A percentile compares a stretch with the other conserved stretches of the same genome.
Conservation (phyloP, 2,888 invertebrate genomes). For the Lasioglossum lativentre region DNA sequence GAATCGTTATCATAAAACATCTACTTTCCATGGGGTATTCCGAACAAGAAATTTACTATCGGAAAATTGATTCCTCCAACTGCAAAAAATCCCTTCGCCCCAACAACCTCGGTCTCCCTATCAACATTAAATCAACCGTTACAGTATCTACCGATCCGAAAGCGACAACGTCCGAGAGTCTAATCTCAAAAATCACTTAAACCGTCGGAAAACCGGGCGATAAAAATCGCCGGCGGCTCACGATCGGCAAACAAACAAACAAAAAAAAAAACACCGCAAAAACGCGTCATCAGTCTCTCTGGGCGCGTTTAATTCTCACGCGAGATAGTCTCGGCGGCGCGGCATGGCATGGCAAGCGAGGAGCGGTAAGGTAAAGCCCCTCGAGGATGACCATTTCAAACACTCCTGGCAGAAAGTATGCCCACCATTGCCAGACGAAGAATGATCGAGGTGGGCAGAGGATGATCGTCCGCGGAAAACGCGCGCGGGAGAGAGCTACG, state of each 20-base stretch:
- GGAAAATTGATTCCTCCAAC: not conserved
- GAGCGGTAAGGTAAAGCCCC: not conserved
- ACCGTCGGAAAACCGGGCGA: too few relatives aligned
- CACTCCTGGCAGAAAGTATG: not conserved
- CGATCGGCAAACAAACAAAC: not conserved
- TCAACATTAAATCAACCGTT: not conserved
- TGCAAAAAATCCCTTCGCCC: not conserved
- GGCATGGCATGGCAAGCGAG: not conserved
- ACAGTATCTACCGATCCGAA: not conserved
- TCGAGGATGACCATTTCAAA: slow-evolving; percentile 9
- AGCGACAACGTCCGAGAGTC: not conserved
- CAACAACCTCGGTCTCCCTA: too few relatives aligned
- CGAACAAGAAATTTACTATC: not conserved
- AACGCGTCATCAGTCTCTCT: slow-evolving; percentile 7
- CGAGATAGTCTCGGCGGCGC: not conserved
- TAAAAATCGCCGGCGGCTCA: not conserved
- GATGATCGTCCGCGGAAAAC: slow-evolving; percentile 8
- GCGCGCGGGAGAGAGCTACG: slow-evolving; percentile 17
- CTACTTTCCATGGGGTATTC: not conserved
- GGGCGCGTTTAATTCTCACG: slow-evolving; percentile 2
- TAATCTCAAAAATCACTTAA: not conserved
- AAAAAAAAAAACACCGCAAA: not conserved
- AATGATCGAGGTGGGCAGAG: slow-evolving; percentile 47
- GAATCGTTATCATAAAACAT: not conserved
- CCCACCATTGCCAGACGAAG: slow-evolving; percentile 32